A percentile compares a stretch with the other conserved stretches of the same genome.
Evolutionary conservation across 2,113 vertebrate genomes (phyloP).

Genomic region (Callaeas wilsoni): DNA sequence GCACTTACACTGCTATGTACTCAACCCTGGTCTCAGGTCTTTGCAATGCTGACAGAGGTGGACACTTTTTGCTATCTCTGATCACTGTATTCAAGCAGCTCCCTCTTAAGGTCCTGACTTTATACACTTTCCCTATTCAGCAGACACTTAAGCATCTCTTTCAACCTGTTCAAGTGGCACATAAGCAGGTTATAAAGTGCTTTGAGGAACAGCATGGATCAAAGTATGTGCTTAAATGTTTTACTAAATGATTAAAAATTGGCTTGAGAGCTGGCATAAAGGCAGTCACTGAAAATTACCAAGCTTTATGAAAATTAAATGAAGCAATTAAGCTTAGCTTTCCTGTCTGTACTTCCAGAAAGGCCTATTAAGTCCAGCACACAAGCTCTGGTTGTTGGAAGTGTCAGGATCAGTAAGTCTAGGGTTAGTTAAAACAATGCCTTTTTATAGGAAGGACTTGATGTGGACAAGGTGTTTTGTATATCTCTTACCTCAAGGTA

Average conservation of each 20-base stretch:
- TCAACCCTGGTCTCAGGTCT: neutral
- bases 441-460: neutral
- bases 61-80: neutral
- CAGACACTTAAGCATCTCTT: neutral
- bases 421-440: neutral
- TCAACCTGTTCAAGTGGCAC: neutral
- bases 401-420: neutral
- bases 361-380: neutral
- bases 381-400: neutral
- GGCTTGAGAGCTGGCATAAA: slow-evolving; percentile 6
- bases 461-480: neutral
- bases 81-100: neutral
- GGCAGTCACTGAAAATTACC: slow-evolving; percentile 17
- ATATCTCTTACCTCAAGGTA: neutral
- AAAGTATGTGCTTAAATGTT: slow-evolving; percentile 26
- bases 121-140: neutral
- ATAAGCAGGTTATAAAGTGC: slow-evolving; percentile 7
- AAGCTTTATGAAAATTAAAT: slow-evolving; percentile 26
- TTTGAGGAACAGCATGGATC: slow-evolving; percentile 10
- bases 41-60: neutral
- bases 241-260: slow-evolving; percentile 52
- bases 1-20: neutral
- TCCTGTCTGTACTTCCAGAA: slow-evolving; percentile 6
- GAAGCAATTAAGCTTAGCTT: neutral
- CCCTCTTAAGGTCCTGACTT: neutral